Conservation (phyloP, 2,113 vertebrate species). For the Cottus gobio region DNA sequence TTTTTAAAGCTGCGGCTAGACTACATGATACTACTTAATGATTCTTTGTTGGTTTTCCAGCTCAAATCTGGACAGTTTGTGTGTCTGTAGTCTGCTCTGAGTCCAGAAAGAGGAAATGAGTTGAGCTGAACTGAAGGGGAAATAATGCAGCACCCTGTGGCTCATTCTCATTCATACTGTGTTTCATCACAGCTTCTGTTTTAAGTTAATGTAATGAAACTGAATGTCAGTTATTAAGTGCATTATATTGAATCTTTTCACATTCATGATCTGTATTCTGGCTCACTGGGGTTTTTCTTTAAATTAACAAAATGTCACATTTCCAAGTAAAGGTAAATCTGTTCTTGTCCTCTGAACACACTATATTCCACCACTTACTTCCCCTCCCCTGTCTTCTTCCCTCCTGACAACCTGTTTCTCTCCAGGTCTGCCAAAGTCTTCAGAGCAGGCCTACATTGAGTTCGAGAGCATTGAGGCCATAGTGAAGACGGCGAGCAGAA, state of each 20-base stretch:
- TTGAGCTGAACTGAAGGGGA: neutral
- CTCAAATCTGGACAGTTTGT: neutral
- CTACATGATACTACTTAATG: too few species aligned
- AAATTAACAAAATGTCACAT: neutral
- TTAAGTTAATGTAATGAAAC: neutral
- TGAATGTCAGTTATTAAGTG: neutral
- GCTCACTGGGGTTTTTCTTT: neutral
- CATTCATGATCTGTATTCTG: neutral
- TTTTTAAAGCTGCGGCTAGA: too few species aligned
- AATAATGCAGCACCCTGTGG: neutral
- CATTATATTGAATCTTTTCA: neutral
- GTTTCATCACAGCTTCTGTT: neutral
- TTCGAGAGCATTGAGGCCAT: constrained; percentile 97
- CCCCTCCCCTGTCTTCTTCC: too few species aligned
- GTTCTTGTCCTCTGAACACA: neutral
- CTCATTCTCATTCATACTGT: neutral
- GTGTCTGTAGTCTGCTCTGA: neutral
- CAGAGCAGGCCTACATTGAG: constrained; percentile 96
- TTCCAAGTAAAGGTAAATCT: neutral
- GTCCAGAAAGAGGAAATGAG: neutral
- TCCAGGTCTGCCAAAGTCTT: constrained; percentile 92
- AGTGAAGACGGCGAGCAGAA: constrained; percentile 95
- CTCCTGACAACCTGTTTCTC: neutral
- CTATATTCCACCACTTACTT: neutral
- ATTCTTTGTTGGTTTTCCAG: neutral